phyloP scores from a whole-genome alignment of 1,140 invertebrate species.

The Pogonomyrmex californicus region DNA sequence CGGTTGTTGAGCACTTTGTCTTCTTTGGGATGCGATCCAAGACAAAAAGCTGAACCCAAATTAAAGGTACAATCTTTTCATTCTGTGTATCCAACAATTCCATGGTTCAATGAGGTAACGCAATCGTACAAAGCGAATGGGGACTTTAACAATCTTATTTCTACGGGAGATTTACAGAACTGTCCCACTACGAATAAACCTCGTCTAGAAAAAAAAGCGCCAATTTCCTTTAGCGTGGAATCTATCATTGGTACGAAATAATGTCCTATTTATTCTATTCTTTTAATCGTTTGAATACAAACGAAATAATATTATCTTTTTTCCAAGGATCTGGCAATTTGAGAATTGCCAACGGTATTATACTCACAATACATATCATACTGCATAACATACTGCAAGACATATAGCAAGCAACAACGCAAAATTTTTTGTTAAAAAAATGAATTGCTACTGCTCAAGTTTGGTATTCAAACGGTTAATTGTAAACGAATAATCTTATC shows the following conservation, averaged over 20 bases:
- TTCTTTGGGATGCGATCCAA: conserved; percentile 55
- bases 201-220: conserved; percentile 78
- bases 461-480: conserved; percentile 9
- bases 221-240: conserved; percentile 84
- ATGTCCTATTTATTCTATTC: not conserved
- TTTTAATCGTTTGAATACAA: conserved; percentile 27
- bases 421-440: not conserved
- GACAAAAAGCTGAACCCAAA: conserved; percentile 54
- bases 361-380: not conserved
- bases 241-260: conserved; percentile 84
- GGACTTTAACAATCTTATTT: conserved; percentile 67
- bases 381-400: not conserved
- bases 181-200: conserved; percentile 55
- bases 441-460: not conserved
- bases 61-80: conserved; percentile 59
- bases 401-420: not conserved
- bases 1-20: conserved; percentile 65
- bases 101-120: conserved; percentile 69
- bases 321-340: not conserved
- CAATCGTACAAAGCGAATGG: conserved; percentile 52
- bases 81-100: conserved; percentile 65
- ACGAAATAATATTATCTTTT: not conserved
- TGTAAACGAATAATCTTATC: not conserved
- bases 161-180: conserved; percentile 37
- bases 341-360: not conserved